Percentiles rank a stretch among this genome's conserved stretches.
These are phyloP conservation scores for Cisticola juncidis DNA, from an alignment of 2,113 vertebrate species.

Conservation along the genomic window DNA sequence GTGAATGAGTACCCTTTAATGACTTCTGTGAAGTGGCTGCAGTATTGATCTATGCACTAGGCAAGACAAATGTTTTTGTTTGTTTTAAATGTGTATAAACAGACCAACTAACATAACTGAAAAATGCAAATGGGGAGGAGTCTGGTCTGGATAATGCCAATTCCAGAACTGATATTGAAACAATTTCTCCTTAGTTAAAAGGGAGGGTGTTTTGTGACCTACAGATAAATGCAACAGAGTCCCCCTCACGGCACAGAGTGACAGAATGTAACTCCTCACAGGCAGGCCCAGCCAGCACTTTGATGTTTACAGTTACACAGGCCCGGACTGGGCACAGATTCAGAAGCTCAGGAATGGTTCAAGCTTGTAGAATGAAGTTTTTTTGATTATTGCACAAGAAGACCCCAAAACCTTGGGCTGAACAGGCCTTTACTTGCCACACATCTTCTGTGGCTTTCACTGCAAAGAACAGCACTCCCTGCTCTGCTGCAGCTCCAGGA, in stretches of 20 bases:
- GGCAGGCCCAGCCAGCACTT: background rate
- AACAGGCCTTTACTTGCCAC: background rate
- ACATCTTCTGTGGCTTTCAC: background rate
- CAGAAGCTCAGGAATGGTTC: background rate
- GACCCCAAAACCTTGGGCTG: background rate
- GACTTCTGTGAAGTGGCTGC: background rate
- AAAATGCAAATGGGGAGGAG: background rate
- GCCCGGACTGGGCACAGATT: background rate
- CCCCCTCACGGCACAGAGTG: rapidly evolving
- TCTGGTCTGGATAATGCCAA: background rate
- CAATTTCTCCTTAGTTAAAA: background rate
- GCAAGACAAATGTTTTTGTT: background rate
- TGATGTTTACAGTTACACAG: background rate
- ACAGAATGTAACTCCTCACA: background rate
- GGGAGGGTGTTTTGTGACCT: background rate
- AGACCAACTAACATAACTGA: background rate
- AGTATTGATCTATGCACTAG: background rate
- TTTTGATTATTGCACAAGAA: background rate
- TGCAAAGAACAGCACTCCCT: background rate
- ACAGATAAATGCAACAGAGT: background rate
- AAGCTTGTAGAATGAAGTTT: background rate
- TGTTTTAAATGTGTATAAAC: background rate
- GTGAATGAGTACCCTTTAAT: background rate
- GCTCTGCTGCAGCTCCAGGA: background rate
- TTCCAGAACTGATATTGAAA: background rate